Conservation (phyloP, 2,888 invertebrate genomes). For the Heliconius charithonia region DNA sequence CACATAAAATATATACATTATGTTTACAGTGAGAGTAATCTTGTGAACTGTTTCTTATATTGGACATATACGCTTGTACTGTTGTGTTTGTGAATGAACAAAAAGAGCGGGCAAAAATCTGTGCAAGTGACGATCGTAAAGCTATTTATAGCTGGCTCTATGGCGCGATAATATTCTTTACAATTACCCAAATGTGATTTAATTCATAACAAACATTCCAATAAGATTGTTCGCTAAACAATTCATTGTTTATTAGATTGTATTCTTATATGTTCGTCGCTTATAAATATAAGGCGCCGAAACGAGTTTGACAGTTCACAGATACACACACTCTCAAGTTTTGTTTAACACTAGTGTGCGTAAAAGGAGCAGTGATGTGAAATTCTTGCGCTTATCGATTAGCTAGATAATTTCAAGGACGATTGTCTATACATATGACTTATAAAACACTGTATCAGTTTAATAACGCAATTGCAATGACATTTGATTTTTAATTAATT, state of each 20-base stretch:
- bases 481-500: conserved; percentile 24
- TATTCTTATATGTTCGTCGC: conserved; percentile 38
- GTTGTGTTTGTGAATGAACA: conserved; percentile 62
- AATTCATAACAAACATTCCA: conserved; percentile 43
- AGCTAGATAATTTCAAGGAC: conserved; percentile 78
- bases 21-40: conserved; percentile 55
- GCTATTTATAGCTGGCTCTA: conserved; percentile 77
- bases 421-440: conserved; percentile 51
- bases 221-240: conserved; percentile 52
- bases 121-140: conserved; percentile 71
- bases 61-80: conserved; percentile 51
- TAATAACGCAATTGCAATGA: conserved; percentile 20
- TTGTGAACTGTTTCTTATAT: conserved; percentile 57
- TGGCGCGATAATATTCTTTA: conserved; percentile 66
- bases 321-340: conserved; percentile 60
- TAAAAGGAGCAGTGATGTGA: conserved; percentile 72
- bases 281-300: conserved; percentile 63
- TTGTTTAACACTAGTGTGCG: conserved; percentile 66
- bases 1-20: conserved; percentile 55
- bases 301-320: conserved; percentile 80
- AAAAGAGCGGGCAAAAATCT: conserved; percentile 77
- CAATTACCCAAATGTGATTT: conserved; percentile 51
- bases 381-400: conserved; percentile 80
- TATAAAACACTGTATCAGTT: conserved; percentile 43
- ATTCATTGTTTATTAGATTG: conserved; percentile 43